Evolutionary conservation across 2,113 vertebrate genomes (phyloP), one percentile per base, ranked within the genome.

Genomic region (Strix aluco): DNA sequence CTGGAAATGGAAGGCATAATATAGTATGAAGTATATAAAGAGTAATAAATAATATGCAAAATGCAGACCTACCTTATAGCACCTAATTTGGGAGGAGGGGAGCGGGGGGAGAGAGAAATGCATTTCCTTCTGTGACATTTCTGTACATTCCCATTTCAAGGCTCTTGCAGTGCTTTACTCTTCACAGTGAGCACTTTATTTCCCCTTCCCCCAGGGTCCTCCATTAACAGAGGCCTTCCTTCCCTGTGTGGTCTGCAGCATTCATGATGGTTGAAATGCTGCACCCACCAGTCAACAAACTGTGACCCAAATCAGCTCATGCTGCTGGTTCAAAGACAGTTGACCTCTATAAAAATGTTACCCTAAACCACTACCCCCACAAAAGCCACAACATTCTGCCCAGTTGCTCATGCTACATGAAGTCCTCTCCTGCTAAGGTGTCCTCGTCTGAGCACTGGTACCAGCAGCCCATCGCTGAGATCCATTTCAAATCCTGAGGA

Each of bases 401-500:
- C 30, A 2, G 55, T 17, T 1, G 1, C 38, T 46, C 32, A 1
- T 1, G 14, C 26, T 38, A 1, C 2, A 3, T 15, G 44, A 58
- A 57, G 62, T 29, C 47, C 32, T 62, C 54, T 74, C 44, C 55
- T 23, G 65, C 47, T 32, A 25, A 27, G 1, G 1, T 5, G 3
- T 22, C 47, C 69, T 58, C 2, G 0, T 3, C 46, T 27, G 21
- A 55, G 46, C 15, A 5, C 59, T 5, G 46, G n/a, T 32, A 40
- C 29, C 19, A 55, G 65, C 58, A 49, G 74, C 57, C 71, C 27
- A 6, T 8, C 1, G 2, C 61, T 3, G 9, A 78, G 67, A 32
- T 22, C 22, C 32, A 6, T 15, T 75, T 30, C 27, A 42, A 10
- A 67, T 13, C 25, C 54, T 10, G 18, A 81, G 38, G 8, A 70